Evolutionary conservation across 2,113 vertebrate species (phyloP), one percentile per base, ranked within the genome.

Genomic region (Gambusia affinis): DNA sequence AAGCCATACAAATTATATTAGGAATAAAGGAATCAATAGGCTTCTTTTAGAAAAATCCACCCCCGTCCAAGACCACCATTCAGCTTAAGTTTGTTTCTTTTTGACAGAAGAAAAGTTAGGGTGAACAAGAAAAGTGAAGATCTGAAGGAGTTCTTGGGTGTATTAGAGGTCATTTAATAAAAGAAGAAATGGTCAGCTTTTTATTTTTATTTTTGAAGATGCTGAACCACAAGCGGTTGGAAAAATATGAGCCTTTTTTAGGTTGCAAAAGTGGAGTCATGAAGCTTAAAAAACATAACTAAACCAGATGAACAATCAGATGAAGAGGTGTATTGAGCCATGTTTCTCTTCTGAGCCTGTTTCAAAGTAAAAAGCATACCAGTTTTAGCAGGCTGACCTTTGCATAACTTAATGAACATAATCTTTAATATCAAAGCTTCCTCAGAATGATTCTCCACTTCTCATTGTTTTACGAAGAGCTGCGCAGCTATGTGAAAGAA

Each of bases 11-110:
- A 88, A 92, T 91, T 86, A 91, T 90, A 89, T 89, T 73, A 89
- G 80, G 82, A 90, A 89, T 91, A 84, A 91, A 87, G 84, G 87
- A 87, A 90, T 91, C 85, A 91, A 89, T 89, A 88, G 87, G 87
- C 83, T 90, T 91, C 88, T 90, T 91, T 85, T 72, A 78, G 81
- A 72, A 87, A 54, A 90, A 89, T 85, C 80, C 85, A 71, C 71
- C 63, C 62, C 72, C 60, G 79, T 84, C 72, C 76, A 74, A 84
- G 76, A 80, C 82, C 75, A 73, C 71, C 8, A 60, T 80, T 90
- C 86, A 86, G 57, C 42, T 60, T 1, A 28, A 78, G 81, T 78
- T 82, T 84, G 69, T 87, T 88, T 89, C 86, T 76, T 63, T 67
- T 66, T 37, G 47, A 24, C 76, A 76, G 81, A 83, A 78, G 77